A percentile compares a stretch with the other conserved stretches of the same genome.
Evolutionary conservation across 1,140 invertebrate species (phyloP).

Genomic region (Lepidurus packardi): DNA sequence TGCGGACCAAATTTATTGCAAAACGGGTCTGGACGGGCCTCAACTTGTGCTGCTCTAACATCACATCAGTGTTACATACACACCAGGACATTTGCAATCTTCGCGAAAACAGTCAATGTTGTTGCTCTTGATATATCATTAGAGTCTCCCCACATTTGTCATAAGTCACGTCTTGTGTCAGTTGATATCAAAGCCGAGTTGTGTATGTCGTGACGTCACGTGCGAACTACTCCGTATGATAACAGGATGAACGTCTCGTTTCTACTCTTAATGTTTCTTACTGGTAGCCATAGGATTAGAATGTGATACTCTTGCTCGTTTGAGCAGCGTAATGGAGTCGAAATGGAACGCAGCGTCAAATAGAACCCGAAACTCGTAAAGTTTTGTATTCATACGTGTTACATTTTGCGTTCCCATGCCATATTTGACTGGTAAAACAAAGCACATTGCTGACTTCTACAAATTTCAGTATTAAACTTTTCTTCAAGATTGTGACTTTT

Average conservation of each 20-base stretch:
- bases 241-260: not conserved
- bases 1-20: constrained; percentile 5
- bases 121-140: not conserved
- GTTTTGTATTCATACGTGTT: too few relatives aligned
- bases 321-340: too few relatives aligned
- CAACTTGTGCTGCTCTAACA: not conserved
- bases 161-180: constrained; percentile 11
- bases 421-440: too few relatives aligned
- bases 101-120: not conserved
- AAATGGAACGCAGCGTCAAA: too few relatives aligned
- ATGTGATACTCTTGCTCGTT: too few relatives aligned
- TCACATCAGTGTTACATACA: not conserved
- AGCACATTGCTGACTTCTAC: too few relatives aligned
- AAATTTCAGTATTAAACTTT: too few relatives aligned
- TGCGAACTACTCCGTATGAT: not conserved
- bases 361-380: too few relatives aligned
- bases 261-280: too few relatives aligned
- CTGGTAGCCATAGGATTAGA: too few relatives aligned
- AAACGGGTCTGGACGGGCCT: not conserved
- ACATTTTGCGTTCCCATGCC: too few relatives aligned
- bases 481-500: too few relatives aligned
- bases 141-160: not conserved
- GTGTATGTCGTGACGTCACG: not conserved
- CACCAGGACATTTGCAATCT: not conserved
- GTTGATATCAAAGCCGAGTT: not conserved